These are phyloP conservation scores for Trichogramma dendrolimi DNA, from an alignment of 2,888 invertebrate genomes.

Conservation along the genomic window DNA sequence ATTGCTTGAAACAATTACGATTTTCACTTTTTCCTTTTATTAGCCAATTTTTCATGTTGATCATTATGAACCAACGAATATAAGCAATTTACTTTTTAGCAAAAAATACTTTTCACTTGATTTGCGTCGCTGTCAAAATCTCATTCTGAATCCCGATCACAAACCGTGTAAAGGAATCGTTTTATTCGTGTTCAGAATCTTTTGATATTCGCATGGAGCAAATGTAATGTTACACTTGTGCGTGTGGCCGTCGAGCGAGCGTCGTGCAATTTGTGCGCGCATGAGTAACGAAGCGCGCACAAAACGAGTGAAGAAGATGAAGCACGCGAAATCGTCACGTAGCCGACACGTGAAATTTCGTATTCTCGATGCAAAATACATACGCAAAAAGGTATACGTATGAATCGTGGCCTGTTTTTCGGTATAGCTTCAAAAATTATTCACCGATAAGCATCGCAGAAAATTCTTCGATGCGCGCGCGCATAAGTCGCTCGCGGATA, in stretches of 20 bases:
- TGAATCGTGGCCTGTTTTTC: not conserved
- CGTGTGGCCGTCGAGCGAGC: slow-evolving; percentile 6
- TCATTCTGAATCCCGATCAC: no score
- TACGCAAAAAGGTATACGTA: not conserved
- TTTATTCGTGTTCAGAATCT: no score
- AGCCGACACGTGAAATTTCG: slow-evolving; percentile 23
- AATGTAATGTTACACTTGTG: no score
- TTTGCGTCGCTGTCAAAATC: not conserved
- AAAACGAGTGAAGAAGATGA: slow-evolving; percentile 26
- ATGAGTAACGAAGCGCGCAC: slow-evolving; percentile 22
- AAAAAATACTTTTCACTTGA: not conserved
- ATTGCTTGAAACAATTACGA: no score
- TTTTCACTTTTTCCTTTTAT: no score
- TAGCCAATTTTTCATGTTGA: no score
- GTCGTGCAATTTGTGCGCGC: slow-evolving; percentile 2
- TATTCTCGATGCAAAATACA: slow-evolving; percentile 12
- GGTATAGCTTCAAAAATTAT: slow-evolving; percentile 14
- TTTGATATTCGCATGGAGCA: no score
- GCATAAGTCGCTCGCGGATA: no score
- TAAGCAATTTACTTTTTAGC: not conserved
- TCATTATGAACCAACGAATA: not conserved
- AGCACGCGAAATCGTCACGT: slow-evolving; percentile 30
- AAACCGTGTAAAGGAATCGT: no score
- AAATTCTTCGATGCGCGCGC: slow-evolving; percentile 7
- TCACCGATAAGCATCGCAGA: slow-evolving; percentile 24